phyloP scores from a whole-genome alignment of 1,140 invertebrate species.

The Caenorhabditis remanei region DNA sequence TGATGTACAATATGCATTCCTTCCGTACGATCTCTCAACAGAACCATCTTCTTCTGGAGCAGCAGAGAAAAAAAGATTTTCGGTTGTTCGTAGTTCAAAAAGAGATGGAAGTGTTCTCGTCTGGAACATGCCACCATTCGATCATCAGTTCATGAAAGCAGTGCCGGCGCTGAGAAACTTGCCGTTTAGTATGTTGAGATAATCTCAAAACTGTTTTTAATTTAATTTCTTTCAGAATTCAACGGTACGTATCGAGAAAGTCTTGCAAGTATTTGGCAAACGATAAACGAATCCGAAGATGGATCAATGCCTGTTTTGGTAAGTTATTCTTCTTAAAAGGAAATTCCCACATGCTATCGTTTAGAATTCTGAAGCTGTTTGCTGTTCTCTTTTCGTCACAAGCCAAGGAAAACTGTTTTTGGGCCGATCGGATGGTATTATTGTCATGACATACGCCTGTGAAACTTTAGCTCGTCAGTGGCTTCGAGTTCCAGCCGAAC shows the following conservation, averaged over 20 bases:
- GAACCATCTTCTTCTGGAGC: slow-evolving; percentile 15
- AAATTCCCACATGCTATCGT: background rate
- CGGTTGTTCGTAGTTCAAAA: slow-evolving; percentile 18
- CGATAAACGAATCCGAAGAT: slow-evolving; percentile 66
- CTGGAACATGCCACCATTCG: slow-evolving; percentile 61
- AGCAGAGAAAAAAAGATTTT: background rate
- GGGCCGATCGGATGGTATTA: slow-evolving; percentile 93
- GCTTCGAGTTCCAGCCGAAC: slow-evolving; percentile 82
- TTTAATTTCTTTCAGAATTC: slow-evolving; percentile 50
- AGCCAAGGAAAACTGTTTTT: slow-evolving; percentile 92
- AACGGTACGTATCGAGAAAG: slow-evolving; percentile 66
- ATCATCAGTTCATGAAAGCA: slow-evolving; percentile 62
- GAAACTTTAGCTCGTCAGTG: slow-evolving; percentile 94
- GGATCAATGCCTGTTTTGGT: slow-evolving; percentile 67
- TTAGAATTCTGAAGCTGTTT: slow-evolving; percentile 65
- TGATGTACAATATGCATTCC: slow-evolving; percentile 50
- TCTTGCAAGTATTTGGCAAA: slow-evolving; percentile 70
- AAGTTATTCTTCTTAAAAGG: background rate
- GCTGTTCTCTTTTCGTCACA: slow-evolving; percentile 90
- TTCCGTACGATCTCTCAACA: background rate
- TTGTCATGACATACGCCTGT: slow-evolving; percentile 95
- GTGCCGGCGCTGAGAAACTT: slow-evolving; percentile 36
- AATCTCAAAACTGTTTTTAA: background rate
- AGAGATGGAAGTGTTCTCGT: slow-evolving; percentile 56
- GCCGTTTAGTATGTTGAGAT: slow-evolving; percentile 53